Evolutionary conservation across 2,797 vertebrate genomes (phyloP).

Genomic region (Parauchenoglanis punctatus): DNA sequence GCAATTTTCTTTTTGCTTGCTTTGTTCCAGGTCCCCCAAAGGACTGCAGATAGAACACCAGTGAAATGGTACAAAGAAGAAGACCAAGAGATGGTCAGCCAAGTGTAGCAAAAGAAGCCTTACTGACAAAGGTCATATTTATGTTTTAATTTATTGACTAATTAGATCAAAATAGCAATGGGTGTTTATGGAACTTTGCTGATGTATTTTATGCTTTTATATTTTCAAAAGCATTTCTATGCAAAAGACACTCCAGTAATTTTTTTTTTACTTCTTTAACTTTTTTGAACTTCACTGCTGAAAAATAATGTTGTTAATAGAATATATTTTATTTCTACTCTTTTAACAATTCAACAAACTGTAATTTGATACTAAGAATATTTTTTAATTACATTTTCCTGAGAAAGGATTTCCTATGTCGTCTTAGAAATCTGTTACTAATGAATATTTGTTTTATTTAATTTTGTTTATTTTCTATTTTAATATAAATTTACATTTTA

Average conservation of each 20-base stretch:
- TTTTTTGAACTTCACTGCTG: slow-evolving; percentile 43
- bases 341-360: slow-evolving; percentile 6
- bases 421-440: not conserved
- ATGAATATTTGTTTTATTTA: not conserved
- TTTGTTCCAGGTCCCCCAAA: slow-evolving; percentile 70
- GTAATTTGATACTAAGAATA: slow-evolving; percentile 32
- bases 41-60: slow-evolving; percentile 73
- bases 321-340: slow-evolving; percentile 31
- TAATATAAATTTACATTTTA: not conserved
- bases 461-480: not conserved
- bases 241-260: slow-evolving; percentile 13
- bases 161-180: slow-evolving; percentile 36
- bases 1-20: slow-evolving; percentile 27
- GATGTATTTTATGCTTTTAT: not conserved
- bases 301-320: slow-evolving; percentile 26
- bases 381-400: no score
- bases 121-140: slow-evolving; percentile 62
- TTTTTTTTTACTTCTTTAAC: slow-evolving; percentile 19
- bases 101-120: slow-evolving; percentile 70
- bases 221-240: slow-evolving; percentile 10
- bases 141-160: slow-evolving; percentile 71
- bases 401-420: not conserved
- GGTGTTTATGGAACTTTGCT: slow-evolving; percentile 1
- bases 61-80: slow-evolving; percentile 75
- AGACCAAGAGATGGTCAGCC: slow-evolving; percentile 83